phyloP scores from a whole-genome alignment of 2,797 vertebrate genomes.

The Cossypha dichroa region DNA sequence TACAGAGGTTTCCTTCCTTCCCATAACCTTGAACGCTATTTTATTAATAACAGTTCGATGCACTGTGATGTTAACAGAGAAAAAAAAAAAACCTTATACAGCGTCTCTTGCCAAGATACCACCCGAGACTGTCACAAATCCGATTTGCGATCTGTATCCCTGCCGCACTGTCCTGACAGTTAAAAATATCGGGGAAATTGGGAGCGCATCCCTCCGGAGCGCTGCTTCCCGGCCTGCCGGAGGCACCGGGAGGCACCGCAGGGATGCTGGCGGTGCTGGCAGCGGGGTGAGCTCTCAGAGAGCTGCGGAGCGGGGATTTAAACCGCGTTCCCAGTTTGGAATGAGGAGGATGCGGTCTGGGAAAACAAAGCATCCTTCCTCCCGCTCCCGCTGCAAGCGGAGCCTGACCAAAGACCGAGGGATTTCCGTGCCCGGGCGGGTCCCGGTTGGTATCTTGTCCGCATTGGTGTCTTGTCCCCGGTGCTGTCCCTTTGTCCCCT shows the following conservation, averaged over 20 bases:
- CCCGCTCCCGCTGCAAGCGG: not conserved
- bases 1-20: constrained; percentile 61
- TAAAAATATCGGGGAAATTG: not conserved
- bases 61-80: constrained; percentile 69
- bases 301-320: not conserved
- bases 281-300: not conserved
- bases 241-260: not conserved
- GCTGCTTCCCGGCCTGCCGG: not conserved
- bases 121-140: constrained; percentile 40
- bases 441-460: constrained; percentile 57
- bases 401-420: constrained; percentile 67
- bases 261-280: not conserved
- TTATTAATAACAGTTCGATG: constrained; percentile 65
- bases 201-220: not conserved
- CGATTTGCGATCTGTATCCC: constrained; percentile 17
- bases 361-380: not conserved
- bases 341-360: not conserved
- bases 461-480: not conserved
- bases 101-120: constrained; percentile 46
- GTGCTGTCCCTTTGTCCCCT: too few species aligned
- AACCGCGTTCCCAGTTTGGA: not conserved
- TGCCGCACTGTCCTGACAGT: not conserved
- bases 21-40: constrained; percentile 58
- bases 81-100: not conserved
- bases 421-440: constrained; percentile 19